Conservation (phyloP, 2,888 invertebrate genomes). For the Mesorhabditis spiculigera region DNA sequence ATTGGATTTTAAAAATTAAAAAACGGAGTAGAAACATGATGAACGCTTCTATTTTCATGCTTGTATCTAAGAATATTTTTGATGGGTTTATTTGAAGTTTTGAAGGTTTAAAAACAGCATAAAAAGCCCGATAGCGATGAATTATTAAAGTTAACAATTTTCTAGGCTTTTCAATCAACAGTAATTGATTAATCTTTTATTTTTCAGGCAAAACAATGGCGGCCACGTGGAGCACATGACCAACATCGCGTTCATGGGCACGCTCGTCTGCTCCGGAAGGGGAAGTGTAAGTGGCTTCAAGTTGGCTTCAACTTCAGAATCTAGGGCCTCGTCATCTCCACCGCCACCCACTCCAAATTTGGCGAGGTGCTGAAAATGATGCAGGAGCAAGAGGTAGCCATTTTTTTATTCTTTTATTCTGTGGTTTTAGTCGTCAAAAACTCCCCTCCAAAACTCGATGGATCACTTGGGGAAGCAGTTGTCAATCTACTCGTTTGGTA, state of each 20-base stretch:
- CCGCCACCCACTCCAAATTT: constrained; percentile 93
- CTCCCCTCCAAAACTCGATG: constrained; percentile 95
- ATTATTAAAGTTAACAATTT: too few species aligned
- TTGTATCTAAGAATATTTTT: too few species aligned
- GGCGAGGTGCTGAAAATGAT: constrained; percentile 98
- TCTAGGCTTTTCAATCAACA: background rate
- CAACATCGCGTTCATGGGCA: constrained; percentile 97
- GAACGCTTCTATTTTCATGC: too few species aligned
- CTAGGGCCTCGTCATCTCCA: constrained; percentile 92
- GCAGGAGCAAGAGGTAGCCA: constrained; percentile 81
- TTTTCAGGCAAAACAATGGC: constrained; percentile 12
- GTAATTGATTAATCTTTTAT: constrained; percentile 11
- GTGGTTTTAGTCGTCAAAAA: constrained; percentile 75
- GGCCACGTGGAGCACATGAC: constrained; percentile 50
- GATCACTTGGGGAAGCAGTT: constrained; percentile 91
- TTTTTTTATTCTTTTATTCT: background rate
- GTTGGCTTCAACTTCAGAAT: constrained; percentile 7
- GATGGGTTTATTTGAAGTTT: too few species aligned
- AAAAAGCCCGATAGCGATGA: too few species aligned
- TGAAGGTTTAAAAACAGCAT: too few species aligned
- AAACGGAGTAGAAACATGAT: too few species aligned
- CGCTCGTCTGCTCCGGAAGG: constrained; percentile 87
- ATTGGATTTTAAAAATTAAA: too few species aligned
- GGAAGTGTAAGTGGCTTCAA: constrained; percentile 74
- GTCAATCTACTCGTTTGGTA: constrained; percentile 90